Percentiles rank a stretch among this genome's conserved stretches.
These are phyloP conservation scores for Halcyon smyrnensis DNA, from an alignment of 2,797 vertebrate species.

Conservation along the genomic window DNA sequence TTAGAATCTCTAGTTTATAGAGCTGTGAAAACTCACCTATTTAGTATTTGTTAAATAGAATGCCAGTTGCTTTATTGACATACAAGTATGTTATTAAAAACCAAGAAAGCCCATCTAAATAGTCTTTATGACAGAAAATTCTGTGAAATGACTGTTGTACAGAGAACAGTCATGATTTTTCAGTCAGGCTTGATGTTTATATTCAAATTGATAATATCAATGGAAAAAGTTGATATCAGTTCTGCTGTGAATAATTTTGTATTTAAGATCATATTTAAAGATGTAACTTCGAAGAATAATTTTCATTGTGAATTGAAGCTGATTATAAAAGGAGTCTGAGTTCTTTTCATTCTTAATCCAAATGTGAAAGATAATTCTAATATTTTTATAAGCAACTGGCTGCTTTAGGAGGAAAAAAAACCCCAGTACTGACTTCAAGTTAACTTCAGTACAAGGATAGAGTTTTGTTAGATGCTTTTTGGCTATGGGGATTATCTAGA, in stretches of 20 bases:
- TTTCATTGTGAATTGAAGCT: not conserved
- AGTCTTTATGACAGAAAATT: not conserved
- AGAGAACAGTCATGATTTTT: not conserved
- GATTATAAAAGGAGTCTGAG: not conserved
- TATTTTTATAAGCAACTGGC: not conserved
- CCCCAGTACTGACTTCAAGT: not conserved
- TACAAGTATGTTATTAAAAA: not conserved
- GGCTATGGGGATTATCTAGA: not conserved
- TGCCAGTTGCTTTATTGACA: slow-evolving; percentile 43
- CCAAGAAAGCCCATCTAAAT: slow-evolving; percentile 18
- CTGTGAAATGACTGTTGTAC: not conserved
- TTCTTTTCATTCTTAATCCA: not conserved
- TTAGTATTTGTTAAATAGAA: slow-evolving; percentile 58
- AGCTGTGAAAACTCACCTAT: slow-evolving; percentile 51
- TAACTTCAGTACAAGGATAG: not conserved
- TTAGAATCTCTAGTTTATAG: slow-evolving; percentile 42
- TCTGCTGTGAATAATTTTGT: slow-evolving; percentile 23
- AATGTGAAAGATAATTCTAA: not conserved
- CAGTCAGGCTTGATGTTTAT: not conserved
- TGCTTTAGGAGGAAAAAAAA: not conserved
- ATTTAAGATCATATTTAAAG: not conserved
- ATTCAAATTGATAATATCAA: not conserved
- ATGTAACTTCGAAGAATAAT: not conserved
- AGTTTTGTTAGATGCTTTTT: not conserved
- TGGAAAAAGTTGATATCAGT: not conserved